These are phyloP conservation scores for Corynorhinus townsendii DNA, from an alignment of 2,113 vertebrate genomes.

Conservation along the genomic window DNA sequence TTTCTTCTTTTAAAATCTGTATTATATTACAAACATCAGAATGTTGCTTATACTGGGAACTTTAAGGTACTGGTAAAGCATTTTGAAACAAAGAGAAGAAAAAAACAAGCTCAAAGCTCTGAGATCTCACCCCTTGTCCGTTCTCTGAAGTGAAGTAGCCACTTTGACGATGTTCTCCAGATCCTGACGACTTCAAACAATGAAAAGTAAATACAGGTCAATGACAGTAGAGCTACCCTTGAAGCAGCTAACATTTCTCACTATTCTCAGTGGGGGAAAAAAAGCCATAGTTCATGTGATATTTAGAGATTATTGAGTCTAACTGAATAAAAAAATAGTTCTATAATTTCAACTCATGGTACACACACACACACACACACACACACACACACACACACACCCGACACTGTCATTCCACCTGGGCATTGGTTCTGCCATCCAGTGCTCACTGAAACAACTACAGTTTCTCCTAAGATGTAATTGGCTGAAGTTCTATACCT, in stretches of 20 bases:
- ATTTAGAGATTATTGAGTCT: not conserved
- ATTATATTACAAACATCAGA: not conserved
- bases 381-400: not conserved
- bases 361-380: not conserved
- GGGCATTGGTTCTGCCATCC: conserved; percentile 36
- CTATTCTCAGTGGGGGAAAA: not conserved
- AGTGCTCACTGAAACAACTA: conserved; percentile 37
- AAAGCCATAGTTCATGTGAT: not conserved
- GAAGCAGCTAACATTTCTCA: not conserved
- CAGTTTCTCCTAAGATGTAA: not conserved
- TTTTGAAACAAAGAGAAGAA: not conserved
- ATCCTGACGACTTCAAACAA: conserved; percentile 60
- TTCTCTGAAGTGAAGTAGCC: conserved; percentile 37
- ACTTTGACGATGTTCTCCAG: conserved; percentile 35
- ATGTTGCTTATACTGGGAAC: not conserved
- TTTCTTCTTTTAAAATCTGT: not conserved
- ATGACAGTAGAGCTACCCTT: not conserved
- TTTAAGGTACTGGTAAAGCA: not conserved
- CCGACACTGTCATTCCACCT: not conserved
- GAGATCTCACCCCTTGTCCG: conserved; percentile 62
- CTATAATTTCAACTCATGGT: not conserved
- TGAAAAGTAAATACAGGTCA: conserved; percentile 26
- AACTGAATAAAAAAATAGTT: not conserved
- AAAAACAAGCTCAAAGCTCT: not conserved
- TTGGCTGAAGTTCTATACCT: not conserved